Conservation (phyloP, 2,113 vertebrate genomes). For the Austrofundulus limnaeus region DNA sequence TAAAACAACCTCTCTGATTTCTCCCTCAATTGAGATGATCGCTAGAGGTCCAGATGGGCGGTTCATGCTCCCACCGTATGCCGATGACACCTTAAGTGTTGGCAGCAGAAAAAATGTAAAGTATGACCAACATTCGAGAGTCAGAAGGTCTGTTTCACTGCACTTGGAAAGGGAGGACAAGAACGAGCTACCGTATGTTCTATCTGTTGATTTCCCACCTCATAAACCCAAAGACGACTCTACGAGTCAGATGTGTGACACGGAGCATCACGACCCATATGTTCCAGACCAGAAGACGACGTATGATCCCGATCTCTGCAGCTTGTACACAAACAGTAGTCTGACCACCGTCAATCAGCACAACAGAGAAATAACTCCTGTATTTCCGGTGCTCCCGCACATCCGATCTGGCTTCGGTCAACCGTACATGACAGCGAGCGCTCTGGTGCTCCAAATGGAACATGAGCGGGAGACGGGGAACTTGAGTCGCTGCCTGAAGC, state of each 20-base stretch:
- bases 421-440: slow-evolving; percentile 58
- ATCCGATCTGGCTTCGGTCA: slow-evolving; percentile 40
- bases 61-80: slow-evolving; percentile 76
- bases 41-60: slow-evolving; percentile 88
- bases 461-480: slow-evolving; percentile 79
- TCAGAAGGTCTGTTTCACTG: slow-evolving; percentile 67
- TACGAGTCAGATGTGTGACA: slow-evolving; percentile 9
- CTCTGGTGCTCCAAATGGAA: slow-evolving; percentile 81
- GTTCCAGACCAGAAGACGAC: slow-evolving; percentile 28
- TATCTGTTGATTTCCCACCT: slow-evolving; percentile 76
- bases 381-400: slow-evolving; percentile 67
- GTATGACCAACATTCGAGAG: slow-evolving; percentile 25
- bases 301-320: slow-evolving; percentile 49
- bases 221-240: slow-evolving; percentile 29
- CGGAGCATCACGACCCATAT: slow-evolving; percentile 12
- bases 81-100: slow-evolving; percentile 31
- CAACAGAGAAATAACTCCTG: slow-evolving; percentile 25
- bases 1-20: slow-evolving; percentile 37
- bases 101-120: slow-evolving; percentile 37
- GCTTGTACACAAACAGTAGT: slow-evolving; percentile 58
- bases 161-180: slow-evolving; percentile 56
- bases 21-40: slow-evolving; percentile 86
- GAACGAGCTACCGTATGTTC: slow-evolving; percentile 68
- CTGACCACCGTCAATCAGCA: slow-evolving; percentile 43
- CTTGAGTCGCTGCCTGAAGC: slow-evolving; percentile 76